phyloP scores from a whole-genome alignment of 2,797 vertebrate species.

The Bryconaethiops microstoma region DNA sequence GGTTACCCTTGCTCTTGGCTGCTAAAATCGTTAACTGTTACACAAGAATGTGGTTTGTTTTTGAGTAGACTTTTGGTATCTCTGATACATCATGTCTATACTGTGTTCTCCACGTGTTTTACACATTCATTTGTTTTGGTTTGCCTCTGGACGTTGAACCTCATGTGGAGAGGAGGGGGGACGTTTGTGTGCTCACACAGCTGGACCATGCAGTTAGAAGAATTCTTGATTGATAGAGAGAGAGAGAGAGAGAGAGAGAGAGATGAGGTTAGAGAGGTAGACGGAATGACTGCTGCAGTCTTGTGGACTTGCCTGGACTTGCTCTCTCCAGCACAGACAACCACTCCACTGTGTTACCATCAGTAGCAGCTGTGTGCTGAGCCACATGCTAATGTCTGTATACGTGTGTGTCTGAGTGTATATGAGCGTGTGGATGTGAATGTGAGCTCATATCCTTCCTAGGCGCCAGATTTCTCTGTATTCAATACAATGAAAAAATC shows the following conservation, averaged over 20 bases:
- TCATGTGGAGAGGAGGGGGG: neutral
- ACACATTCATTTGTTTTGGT: neutral
- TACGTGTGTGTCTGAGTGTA: neutral
- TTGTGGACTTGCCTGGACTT: constrained; percentile 50
- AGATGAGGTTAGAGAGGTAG: neutral
- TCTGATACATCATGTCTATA: neutral
- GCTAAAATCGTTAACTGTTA: neutral
- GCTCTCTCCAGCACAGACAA: constrained; percentile 5
- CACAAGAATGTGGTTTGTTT: neutral
- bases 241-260: neutral
- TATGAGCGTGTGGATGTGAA: neutral
- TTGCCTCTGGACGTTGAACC: neutral
- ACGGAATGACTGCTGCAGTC: constrained; percentile 7
- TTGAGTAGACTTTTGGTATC: neutral
- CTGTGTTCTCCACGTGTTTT: neutral
- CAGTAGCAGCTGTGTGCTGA: neutral
- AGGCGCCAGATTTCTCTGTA: neutral
- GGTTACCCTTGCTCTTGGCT: constrained; percentile 2
- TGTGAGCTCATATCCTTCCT: neutral
- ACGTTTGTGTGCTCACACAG: constrained; percentile 2
- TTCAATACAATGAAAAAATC: neutral
- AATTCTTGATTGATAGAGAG: constrained; percentile 23
- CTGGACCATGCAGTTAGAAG: constrained; percentile 32
- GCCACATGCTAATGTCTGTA: neutral
- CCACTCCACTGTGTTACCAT: neutral